Conservation (phyloP, 2,797 vertebrate genomes). For the Phylloscopus collybita region DNA sequence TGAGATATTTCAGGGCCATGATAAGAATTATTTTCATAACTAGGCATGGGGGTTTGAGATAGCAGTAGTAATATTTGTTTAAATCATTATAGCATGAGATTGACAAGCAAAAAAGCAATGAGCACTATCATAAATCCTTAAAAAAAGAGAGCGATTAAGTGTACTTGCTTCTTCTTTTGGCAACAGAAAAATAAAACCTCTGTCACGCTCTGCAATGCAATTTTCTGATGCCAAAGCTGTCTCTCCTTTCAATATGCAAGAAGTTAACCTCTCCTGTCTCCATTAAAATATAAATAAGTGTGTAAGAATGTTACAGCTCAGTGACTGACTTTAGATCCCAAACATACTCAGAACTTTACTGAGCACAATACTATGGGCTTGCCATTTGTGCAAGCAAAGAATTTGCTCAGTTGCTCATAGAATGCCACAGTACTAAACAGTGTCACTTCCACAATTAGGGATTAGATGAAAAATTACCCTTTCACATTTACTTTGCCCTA, state of each 20-base stretch:
- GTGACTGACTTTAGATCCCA: not conserved
- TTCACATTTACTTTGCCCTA: not conserved
- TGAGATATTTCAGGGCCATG: not conserved
- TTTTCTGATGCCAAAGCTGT: not conserved
- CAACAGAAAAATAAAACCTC: not conserved
- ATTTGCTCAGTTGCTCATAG: not conserved
- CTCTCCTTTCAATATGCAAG: not conserved
- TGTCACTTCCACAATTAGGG: not conserved
- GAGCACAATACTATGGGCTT: not conserved
- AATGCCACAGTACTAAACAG: not conserved
- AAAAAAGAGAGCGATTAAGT: not conserved
- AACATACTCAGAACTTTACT: not conserved
- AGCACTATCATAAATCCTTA: not conserved
- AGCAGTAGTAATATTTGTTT: not conserved
- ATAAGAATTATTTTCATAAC: not conserved
- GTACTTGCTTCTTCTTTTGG: conserved; percentile 2
- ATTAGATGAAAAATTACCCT: not conserved
- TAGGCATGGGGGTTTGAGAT: not conserved
- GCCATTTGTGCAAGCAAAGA: not conserved
- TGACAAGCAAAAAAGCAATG: not conserved
- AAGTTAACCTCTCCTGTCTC: not conserved
- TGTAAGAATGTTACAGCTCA: not conserved
- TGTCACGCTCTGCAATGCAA: not conserved
- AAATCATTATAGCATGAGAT: not conserved
- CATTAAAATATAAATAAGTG: not conserved